A percentile compares a stretch with the other conserved stretches of the same genome.
These are phyloP conservation scores for Elachura formosa DNA, from an alignment of 2,113 vertebrate genomes.

Conservation along the genomic window DNA sequence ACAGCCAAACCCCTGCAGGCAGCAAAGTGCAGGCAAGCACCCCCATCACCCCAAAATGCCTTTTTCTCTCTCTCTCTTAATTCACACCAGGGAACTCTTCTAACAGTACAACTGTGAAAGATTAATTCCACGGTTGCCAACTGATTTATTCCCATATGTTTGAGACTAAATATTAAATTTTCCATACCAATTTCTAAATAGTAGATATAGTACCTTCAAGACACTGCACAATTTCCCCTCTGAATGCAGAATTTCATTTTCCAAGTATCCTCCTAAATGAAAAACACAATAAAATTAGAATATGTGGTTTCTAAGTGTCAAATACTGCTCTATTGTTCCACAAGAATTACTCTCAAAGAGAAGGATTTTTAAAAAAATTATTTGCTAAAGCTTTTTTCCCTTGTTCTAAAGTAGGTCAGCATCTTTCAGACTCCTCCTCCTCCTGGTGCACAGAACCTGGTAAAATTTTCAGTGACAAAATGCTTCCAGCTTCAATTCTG, in stretches of 20 bases:
- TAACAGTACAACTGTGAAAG: background rate
- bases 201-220: constrained; percentile 69
- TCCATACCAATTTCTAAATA: constrained; percentile 73
- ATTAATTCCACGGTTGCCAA: background rate
- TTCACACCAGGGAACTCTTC: background rate
- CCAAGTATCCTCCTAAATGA: constrained; percentile 71
- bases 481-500: background rate
- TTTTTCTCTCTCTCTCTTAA: background rate
- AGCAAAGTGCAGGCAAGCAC: background rate
- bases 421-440: background rate
- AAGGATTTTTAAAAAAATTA: background rate
- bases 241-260: constrained; percentile 66
- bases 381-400: background rate
- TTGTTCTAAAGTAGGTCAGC: background rate
- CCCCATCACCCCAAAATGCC: background rate
- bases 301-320: background rate
- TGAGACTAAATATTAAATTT: background rate
- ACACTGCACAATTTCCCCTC: constrained; percentile 67
- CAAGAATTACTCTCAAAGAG: background rate
- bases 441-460: background rate
- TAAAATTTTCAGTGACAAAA: background rate
- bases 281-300: background rate
- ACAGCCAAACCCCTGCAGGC: background rate
- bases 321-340: background rate
- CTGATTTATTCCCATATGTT: background rate